These are phyloP conservation scores for Tethya wilhelma DNA, from an alignment of 37 sponge, comb jelly and placozoan species.

Conservation along the genomic window DNA sequence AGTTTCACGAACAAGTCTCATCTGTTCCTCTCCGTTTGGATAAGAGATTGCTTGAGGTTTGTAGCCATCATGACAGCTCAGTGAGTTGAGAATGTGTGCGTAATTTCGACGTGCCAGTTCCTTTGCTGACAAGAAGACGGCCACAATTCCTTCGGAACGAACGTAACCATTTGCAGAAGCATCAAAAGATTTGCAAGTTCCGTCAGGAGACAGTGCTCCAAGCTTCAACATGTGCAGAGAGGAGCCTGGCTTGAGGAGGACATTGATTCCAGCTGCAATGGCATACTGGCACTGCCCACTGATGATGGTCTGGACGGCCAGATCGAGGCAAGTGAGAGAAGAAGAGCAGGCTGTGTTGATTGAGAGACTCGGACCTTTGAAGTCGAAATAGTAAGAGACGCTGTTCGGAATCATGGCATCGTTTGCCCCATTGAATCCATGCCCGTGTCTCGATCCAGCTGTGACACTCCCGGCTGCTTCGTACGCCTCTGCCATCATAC, in stretches of 20 bases:
- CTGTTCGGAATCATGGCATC: slow-evolving; percentile 53
- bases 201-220: slow-evolving; percentile 24
- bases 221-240: background rate
- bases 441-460: slow-evolving; percentile 13
- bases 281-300: slow-evolving; percentile 63
- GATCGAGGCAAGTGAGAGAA: slow-evolving; percentile 64
- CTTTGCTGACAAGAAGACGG: slow-evolving; percentile 30
- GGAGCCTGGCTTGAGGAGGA: slow-evolving; percentile 21
- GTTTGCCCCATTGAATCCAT: slow-evolving; percentile 26
- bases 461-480: slow-evolving; percentile 28
- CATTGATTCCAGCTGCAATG: slow-evolving; percentile 59
- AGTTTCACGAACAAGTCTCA: background rate
- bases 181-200: slow-evolving; percentile 50
- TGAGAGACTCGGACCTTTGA: slow-evolving; percentile 62
- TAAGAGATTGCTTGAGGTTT: slow-evolving; percentile 47
- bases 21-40: slow-evolving; percentile 22
- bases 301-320: slow-evolving; percentile 31
- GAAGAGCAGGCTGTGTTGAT: slow-evolving; percentile 66
- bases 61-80: slow-evolving; percentile 7
- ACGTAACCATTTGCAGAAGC: slow-evolving; percentile 45
- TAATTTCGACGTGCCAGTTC: slow-evolving; percentile 8
- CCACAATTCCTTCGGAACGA: slow-evolving; percentile 54
- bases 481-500: slow-evolving; percentile 27
- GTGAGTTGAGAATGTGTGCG: slow-evolving; percentile 25
- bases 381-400: slow-evolving; percentile 67